A percentile compares a stretch with the other conserved stretches of the same genome.
Evolutionary conservation across 2,888 invertebrate species (phyloP).

Genomic region (Elysia crispata): DNA sequence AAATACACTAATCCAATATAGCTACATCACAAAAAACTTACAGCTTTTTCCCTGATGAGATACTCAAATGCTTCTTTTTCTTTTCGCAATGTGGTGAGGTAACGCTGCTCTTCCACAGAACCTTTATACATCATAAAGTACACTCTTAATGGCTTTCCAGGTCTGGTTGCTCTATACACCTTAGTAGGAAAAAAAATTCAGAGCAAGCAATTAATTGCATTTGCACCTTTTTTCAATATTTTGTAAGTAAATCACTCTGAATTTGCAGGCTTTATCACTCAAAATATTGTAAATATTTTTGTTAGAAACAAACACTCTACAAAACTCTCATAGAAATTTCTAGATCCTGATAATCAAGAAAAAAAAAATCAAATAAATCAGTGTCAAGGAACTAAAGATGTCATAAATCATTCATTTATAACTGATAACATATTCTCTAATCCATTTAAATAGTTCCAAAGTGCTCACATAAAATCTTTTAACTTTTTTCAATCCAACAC

Average conservation of each 20-base stretch:
- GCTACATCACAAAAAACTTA: constrained; percentile 78
- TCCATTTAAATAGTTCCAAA: no score
- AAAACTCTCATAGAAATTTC: no score
- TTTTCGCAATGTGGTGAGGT: constrained; percentile 90
- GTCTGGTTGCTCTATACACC: constrained; percentile 82
- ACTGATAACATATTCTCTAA: no score
- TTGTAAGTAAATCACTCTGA: not conserved
- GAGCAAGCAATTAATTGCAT: not conserved
- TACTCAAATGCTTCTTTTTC: constrained; percentile 97
- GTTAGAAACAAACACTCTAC: no score
- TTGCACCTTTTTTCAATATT: not conserved
- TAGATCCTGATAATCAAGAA: not conserved
- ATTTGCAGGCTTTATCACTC: not conserved
- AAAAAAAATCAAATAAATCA: not conserved
- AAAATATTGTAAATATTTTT: not conserved
- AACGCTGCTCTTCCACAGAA: constrained; percentile 98
- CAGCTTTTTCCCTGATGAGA: constrained; percentile 93
- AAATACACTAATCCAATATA: no score
- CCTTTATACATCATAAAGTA: constrained; percentile 93
- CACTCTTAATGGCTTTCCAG: constrained; percentile 80
- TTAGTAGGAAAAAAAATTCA: constrained; percentile 63
- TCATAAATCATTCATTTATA: no score
- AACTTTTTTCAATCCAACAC: no score
- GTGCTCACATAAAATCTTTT: no score
- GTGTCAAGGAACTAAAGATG: not conserved